Conservation (phyloP, 2,797 vertebrate genomes). For the Eulemur coronatus region DNA sequence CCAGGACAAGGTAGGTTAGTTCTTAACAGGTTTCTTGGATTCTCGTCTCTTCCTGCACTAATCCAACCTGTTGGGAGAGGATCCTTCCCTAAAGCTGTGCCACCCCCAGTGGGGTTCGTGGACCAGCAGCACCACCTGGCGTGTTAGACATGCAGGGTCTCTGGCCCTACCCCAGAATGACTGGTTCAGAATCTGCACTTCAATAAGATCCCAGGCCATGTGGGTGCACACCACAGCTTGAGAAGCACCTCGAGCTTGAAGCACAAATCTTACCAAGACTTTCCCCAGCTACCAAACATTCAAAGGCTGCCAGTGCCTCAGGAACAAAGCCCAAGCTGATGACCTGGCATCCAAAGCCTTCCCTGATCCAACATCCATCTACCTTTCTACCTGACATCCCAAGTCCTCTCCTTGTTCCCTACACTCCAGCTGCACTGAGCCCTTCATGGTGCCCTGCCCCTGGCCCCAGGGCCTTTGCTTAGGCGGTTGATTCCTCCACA, state of each 20-base stretch:
- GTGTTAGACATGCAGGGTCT: background rate
- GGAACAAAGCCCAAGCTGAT: background rate
- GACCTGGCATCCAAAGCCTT: background rate
- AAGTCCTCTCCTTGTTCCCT: background rate
- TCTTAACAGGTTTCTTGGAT: background rate
- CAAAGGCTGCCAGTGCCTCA: background rate
- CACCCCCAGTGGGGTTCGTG: accelerated
- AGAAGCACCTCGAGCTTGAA: background rate
- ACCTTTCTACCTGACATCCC: background rate
- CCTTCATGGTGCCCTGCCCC: accelerated
- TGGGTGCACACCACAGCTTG: background rate
- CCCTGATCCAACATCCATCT: background rate
- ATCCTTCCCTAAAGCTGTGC: background rate
- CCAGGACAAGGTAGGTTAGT: background rate
- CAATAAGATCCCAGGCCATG: background rate
- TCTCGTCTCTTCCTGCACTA: background rate
- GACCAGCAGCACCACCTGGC: background rate
- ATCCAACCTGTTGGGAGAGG: background rate
- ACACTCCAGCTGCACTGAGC: background rate
- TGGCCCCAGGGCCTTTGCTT: background rate
- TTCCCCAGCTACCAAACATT: background rate
- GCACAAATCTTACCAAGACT: background rate
- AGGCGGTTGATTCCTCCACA: accelerated
- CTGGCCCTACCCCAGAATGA: background rate
- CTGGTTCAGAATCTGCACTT: background rate